phyloP scores from a whole-genome alignment of 2,113 vertebrate species.

The Lichenostomus cassidix region DNA sequence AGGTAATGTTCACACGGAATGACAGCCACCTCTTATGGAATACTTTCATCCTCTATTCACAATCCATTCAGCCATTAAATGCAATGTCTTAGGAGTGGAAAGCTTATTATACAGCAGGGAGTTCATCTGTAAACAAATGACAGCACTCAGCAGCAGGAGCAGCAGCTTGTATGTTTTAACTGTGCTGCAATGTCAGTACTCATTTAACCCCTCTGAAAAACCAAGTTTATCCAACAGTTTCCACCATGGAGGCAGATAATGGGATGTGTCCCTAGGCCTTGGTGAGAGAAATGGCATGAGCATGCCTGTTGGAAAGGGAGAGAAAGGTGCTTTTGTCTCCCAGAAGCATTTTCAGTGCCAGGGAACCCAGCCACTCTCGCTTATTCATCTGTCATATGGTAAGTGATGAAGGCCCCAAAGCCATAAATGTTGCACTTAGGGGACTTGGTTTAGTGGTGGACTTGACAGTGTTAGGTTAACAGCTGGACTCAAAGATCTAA shows the following conservation, averaged over 20 bases:
- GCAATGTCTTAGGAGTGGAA: background rate
- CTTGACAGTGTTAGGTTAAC: background rate
- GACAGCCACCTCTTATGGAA: background rate
- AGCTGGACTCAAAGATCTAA: background rate
- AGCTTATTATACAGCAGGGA: background rate
- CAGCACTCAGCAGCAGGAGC: background rate
- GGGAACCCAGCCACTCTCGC: background rate
- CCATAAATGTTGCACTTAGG: background rate
- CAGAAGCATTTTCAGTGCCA: background rate
- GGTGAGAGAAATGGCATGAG: accelerated
- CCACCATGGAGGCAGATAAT: accelerated
- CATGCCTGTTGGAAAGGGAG: accelerated
- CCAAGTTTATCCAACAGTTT: accelerated
- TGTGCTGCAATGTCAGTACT: background rate
- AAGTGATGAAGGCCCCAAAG: background rate
- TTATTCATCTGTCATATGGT: background rate
- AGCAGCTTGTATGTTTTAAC: background rate
- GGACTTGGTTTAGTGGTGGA: background rate
- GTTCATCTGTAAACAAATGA: background rate
- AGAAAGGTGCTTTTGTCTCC: background rate
- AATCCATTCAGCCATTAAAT: background rate
- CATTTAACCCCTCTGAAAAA: background rate
- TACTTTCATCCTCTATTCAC: background rate
- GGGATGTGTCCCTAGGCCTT: no score
- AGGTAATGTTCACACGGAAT: slow-evolving; percentile 12